Conservation (phyloP, 2,113 vertebrate genomes). For the Todiramphus saurophagus region DNA sequence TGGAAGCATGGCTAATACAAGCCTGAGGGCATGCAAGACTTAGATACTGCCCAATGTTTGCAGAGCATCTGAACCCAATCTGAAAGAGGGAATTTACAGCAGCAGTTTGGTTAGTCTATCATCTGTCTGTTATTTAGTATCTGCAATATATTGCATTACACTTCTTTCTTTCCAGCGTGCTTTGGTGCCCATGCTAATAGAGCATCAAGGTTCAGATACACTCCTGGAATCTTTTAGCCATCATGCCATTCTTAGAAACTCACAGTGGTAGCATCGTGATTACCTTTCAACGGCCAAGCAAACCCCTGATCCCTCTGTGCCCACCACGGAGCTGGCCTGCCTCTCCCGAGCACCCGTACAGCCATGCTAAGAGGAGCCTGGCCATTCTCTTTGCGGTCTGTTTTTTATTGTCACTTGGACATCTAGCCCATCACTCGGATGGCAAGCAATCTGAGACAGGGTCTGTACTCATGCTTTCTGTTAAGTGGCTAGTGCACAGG, state of each 20-base stretch:
- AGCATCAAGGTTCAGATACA: background rate
- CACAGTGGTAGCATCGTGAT: background rate
- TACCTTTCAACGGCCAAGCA: background rate
- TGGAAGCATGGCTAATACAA: background rate
- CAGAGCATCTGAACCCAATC: background rate
- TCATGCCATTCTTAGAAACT: background rate
- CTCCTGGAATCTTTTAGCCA: background rate
- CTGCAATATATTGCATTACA: background rate
- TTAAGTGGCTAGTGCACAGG: background rate
- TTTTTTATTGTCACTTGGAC: background rate
- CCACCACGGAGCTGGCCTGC: background rate
- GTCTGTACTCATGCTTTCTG: background rate
- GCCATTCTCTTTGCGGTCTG: background rate
- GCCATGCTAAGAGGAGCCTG: background rate
- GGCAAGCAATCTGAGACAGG: background rate
- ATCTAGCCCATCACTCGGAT: background rate
- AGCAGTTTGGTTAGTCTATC: background rate
- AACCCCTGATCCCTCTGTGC: background rate
- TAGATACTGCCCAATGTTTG: background rate
- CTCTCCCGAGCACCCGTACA: background rate
- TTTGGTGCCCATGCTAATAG: background rate
- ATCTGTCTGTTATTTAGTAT: background rate
- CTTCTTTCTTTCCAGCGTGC: background rate
- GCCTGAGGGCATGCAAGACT: background rate
- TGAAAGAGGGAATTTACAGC: background rate